Evolutionary conservation across 2,797 vertebrate genomes (phyloP), one percentile per base, ranked within the genome.

Genomic region (Paramormyrops hopkinsi): DNA sequence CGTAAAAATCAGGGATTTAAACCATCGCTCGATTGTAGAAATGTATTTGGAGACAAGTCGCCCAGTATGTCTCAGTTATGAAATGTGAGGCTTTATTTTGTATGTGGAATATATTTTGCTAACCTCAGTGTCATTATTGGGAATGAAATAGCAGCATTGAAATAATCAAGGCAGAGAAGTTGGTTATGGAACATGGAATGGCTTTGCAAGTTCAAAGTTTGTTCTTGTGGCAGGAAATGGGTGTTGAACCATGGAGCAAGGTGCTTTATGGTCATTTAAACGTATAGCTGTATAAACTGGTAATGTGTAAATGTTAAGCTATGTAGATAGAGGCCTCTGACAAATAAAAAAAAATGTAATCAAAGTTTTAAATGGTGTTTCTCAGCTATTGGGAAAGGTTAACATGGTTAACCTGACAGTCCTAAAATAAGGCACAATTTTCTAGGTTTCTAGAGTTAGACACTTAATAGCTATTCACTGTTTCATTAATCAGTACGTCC

Each of bases 1-100:
- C 6, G 56, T 89, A 89, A 89, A 92, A 91, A 93, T 94, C 94
- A 93, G 93, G 93, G 91, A 93, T 91, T 92, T 93, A 91, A 94
- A 94, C 79, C 84, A 89, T 93, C 91, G 86, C 92, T 92, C 89
- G 91, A 92, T 91, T 93, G 91, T 89, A 91, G 88, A 92, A 46
- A 89, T 69, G 76, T 2, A 84, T 90, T 50, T 85, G 88, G 22
- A 76, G 91, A 87, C 44, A 29, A 37, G 48, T 59, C 12, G 50
- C 88, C 87, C 79, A 51, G 59, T 88, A 50, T 73, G 82, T 51
- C 76, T 88, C 85, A 69, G 76, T 41, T 44, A 51, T 90, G 41
- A 86, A 76, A 73, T 87, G 59, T 87, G 41, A 87, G 65, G 89
- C 65, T 65, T 89, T 89, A 76, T 86, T 89, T 53, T 54, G 44